Conservation (phyloP, 2,888 invertebrate genomes). For the Chesias legatella region DNA sequence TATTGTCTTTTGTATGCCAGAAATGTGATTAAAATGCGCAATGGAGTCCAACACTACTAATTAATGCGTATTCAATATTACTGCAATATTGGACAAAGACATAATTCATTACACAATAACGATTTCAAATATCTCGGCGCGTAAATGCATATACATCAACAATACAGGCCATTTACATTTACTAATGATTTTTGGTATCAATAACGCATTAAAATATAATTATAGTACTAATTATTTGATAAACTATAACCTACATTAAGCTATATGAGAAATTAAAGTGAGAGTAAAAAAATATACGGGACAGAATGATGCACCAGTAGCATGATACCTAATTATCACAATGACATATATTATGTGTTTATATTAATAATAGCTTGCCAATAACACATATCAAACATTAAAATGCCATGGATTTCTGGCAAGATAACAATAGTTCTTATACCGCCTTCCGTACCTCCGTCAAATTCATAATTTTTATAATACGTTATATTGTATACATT, state of each 20-base stretch:
- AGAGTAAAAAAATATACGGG: conserved; percentile 29
- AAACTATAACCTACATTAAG: conserved; percentile 30
- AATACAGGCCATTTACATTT: conserved; percentile 58
- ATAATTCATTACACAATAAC: conserved; percentile 30
- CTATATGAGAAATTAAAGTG: conserved; percentile 29
- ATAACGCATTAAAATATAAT: conserved; percentile 44
- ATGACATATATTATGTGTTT: conserved; percentile 47
- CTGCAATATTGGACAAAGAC: conserved; percentile 57
- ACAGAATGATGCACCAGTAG: conserved; percentile 54
- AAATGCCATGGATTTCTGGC: conserved; percentile 66
- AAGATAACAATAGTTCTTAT: conserved; percentile 67
- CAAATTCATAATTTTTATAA: conserved; percentile 46
- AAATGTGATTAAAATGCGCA: conserved; percentile 63
- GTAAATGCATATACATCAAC: conserved; percentile 54
- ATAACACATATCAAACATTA: conserved; percentile 68
- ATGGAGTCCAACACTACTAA: conserved; percentile 51
- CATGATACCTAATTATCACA: conserved; percentile 71
- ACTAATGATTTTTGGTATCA: conserved; percentile 57
- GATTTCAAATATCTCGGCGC: conserved; percentile 49
- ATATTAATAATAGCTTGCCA: conserved; percentile 57
- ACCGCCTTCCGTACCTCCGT: conserved; percentile 43
- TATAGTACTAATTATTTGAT: conserved; percentile 29
- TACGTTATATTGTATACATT: conserved; percentile 67
- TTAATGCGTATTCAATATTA: conserved; percentile 47
- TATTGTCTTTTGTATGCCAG: conserved; percentile 81